A percentile compares a stretch with the other conserved stretches of the same genome.
Conservation (phyloP, 2,888 invertebrate species). For the Philopedon plagiatum region DNA sequence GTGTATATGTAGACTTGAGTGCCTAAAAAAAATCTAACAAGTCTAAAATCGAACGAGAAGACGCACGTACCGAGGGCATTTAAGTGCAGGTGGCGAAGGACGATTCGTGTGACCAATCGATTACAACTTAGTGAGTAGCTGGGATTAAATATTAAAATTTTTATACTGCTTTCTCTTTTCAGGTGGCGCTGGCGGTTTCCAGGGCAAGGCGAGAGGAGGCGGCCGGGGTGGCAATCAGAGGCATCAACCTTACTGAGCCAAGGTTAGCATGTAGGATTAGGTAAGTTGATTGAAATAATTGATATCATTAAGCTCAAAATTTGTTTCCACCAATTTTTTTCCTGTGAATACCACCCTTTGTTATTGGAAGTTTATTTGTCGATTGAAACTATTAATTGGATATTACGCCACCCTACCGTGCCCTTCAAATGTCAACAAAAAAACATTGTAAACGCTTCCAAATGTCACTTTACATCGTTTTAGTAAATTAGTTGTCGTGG, state of each 20-base stretch:
- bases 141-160: constrained; percentile 63
- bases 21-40: constrained; percentile 29
- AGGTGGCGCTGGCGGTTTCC: constrained; percentile 75
- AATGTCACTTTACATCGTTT: too few species aligned
- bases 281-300: constrained; percentile 28
- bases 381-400: too few species aligned
- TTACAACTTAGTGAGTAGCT: constrained; percentile 62
- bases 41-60: constrained; percentile 26
- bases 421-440: too few species aligned
- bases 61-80: background rate
- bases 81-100: constrained; percentile 24
- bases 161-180: constrained; percentile 64
- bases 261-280: constrained; percentile 35
- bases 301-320: too few species aligned
- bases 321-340: too few species aligned
- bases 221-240: constrained; percentile 76
- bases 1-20: constrained; percentile 29
- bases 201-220: constrained; percentile 83
- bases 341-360: too few species aligned
- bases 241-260: constrained; percentile 87
- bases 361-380: too few species aligned
- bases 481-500: too few species aligned
- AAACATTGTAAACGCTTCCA: too few species aligned
- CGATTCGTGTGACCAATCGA: constrained; percentile 27
- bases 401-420: too few species aligned